Evolutionary conservation across 2,797 vertebrate genomes (phyloP), one percentile per base, ranked within the genome.

Genomic region (Siniperca undulata): DNA sequence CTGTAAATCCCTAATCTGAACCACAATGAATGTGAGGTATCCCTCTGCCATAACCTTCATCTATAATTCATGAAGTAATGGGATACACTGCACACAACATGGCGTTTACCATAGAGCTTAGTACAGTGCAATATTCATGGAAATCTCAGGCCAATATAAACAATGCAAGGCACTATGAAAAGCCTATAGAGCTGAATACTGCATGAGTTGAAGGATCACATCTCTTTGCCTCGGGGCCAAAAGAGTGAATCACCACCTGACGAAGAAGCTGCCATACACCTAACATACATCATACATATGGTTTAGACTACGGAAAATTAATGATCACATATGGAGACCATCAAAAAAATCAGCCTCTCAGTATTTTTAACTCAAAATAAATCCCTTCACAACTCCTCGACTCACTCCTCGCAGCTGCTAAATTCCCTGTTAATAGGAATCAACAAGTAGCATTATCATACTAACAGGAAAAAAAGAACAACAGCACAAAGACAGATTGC

Each of bases 61-160:
- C 53, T 80, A 90, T 94, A 86, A 93, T 93, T 89, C 78, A 94
- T 88, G 40, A 82, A 59, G 91, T 88, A 90, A 92, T 80, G 30
- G 9, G 87, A 94, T 93, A 87, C 82, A 89, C 67, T 78, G 85
- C 85, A 80, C 61, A 86, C 65, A 85, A 81, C 89, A 90, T 70
- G 40, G 77, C 82, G 74, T 90, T 91, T 74, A 85, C 74, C 78
- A 82, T 75, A 7, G 68, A 85, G 76, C 69, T 82, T 52, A 75
- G 42, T 74, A 60, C 68, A 34, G 75, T 87, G 73, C 70, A 91
- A 87, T 87, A 92, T 93, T 89, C 83, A 92, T 91, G 68, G 46
- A 58, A 88, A 86, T 89, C 88, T 89, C 86, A 74, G 90, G 86
- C 84, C 79, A 84, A 58, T 52, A 82, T 82, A 78, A 77, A 78